Evolutionary conservation across 2,888 invertebrate species (phyloP), one percentile per base, ranked within the genome.

Genomic region (Phortica okadai): DNA sequence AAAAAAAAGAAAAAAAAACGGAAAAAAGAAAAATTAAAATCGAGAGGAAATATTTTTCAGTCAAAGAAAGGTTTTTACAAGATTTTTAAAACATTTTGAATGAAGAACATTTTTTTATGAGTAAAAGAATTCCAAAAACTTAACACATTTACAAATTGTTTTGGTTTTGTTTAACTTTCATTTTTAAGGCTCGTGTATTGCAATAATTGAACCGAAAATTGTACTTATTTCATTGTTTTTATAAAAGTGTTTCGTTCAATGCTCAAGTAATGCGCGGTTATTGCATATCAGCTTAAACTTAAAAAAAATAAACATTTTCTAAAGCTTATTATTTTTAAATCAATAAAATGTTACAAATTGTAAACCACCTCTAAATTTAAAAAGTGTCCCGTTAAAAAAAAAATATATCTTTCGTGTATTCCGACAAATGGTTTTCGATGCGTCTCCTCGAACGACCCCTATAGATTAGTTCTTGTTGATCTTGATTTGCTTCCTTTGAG

Each of bases 1-100:
- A 67, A 74, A 42, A 33, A 21, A 73, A 42, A 77, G 62, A 74
- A 59, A 67, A 74, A 54, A 33, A 44, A 73, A 76, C 41, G 64
- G 11, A 69, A 80, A 25, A 59, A 78, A 78, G 41, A 76, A 76
- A 58, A 75, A 73, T 56, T 56, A 76, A 58, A 76, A 79, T 76
- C 67, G 75, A 77, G 75, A 74, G n/a, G 14, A 42, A 54, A 87
- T 84, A 87, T 84, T 87, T 85, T 85, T 85, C 83, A 85, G 85
- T 86, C 83, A 83, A 80, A 80, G 80, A 85, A 83, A 82, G 84
- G 85, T 87, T 86, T 87, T 21, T 21, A 21, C 62, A 62, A 62
- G 21, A 85, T 85, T 83, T 84, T 83, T 84, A 85, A n/a, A 66
- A 33, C 16, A 42, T 5, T 66, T 66, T 66, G 21, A 42, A 62